Evolutionary conservation across 2,113 vertebrate species (phyloP), one percentile per base, ranked within the genome.

Genomic region (Puntigrus tetrazona): DNA sequence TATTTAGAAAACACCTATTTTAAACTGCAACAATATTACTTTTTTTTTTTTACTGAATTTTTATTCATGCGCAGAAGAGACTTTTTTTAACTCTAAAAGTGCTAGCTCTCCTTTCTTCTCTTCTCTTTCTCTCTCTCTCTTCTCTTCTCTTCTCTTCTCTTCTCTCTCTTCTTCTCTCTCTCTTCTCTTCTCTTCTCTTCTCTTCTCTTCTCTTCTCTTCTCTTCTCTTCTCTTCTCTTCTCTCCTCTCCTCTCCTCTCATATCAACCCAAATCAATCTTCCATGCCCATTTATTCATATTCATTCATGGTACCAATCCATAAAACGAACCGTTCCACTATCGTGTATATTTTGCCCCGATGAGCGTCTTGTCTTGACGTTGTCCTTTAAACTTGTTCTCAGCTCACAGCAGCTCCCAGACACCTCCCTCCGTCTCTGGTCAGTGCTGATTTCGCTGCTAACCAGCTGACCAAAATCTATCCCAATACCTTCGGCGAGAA

Each of bases 371-470:
- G 70, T 50, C 31, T 31, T 9, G 2, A 18, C 7, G 1, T 74
- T 45, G 29, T 50, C 1, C 41, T 47, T 29, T 29, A 75, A 50
- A 29, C 13, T 18, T 20, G 72, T 74, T 47, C 2, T 34, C 91
- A 99, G 98, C 95, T 99, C 67, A 97, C 96, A 0, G 86, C 94
- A 86, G 97, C 98, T 83, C 98, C 98, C 0, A 96, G 94, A 81
- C 95, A 94, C 87, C 93, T 99, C 18, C 98, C 98, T 1, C 94
- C 94, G 1, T 94, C 97, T 72, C 92, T 99, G 92, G 94, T 98
- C 86, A 99, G 97, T 47, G 97, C 97, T 80, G 98, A 99, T 90
- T 98, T 99, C 77, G 97, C 98, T 79, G 97, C 97, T 76, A 99
- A 99, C 93, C 95, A 96, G 89, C 96, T 99, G 41, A 96, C 96